Conservation (phyloP, 2,113 vertebrate species). For the Motacilla alba region DNA sequence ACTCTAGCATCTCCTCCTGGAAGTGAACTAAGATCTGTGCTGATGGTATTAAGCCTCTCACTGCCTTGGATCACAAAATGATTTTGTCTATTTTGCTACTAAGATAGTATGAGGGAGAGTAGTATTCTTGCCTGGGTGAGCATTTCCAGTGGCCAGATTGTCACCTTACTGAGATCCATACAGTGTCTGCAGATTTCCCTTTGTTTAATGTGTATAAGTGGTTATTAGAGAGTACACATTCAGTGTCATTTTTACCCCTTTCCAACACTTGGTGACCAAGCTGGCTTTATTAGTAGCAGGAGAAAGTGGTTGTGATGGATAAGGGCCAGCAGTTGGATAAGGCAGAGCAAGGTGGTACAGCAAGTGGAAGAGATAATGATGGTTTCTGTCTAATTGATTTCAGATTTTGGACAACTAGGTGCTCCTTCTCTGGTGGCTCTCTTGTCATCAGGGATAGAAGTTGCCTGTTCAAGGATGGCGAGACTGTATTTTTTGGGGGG, state of each 20-base stretch:
- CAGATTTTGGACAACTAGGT: neutral
- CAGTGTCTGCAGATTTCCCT: neutral
- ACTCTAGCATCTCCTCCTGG: neutral
- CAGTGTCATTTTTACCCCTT: neutral
- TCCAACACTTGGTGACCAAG: fast-evolving
- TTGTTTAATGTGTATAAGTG: neutral
- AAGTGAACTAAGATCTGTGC: neutral
- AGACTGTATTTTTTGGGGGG: neutral
- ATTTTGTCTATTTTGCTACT: neutral
- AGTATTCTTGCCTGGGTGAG: neutral
- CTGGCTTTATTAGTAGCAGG: neutral
- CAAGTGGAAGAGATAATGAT: neutral
- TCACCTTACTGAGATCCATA: neutral
- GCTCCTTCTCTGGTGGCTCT: neutral
- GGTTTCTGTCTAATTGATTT: neutral
- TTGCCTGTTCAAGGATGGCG: neutral
- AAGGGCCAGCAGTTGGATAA: neutral
- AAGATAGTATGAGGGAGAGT: neutral
- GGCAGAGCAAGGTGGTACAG: neutral
- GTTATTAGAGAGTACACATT: neutral
- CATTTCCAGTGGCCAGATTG: neutral
- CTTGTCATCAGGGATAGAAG: neutral
- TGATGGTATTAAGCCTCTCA: neutral
- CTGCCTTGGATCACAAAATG: neutral
- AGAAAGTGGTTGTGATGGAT: neutral